These are phyloP conservation scores for Limnothrissa miodon DNA, from an alignment of 2,113 vertebrate genomes.

Conservation along the genomic window DNA sequence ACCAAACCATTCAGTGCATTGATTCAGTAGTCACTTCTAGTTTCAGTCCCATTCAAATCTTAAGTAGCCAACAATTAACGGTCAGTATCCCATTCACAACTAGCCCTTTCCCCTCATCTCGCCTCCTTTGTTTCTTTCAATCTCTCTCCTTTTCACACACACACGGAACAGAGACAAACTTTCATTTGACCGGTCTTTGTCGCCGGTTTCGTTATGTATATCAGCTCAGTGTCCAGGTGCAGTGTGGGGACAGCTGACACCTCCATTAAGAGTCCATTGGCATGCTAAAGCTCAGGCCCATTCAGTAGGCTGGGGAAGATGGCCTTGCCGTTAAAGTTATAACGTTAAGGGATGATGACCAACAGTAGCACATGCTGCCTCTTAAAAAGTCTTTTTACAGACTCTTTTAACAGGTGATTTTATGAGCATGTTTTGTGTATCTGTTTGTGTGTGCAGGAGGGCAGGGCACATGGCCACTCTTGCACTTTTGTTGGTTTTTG, in stretches of 20 bases:
- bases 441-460: not conserved
- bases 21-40: not conserved
- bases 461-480: not conserved
- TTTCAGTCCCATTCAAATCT: slow-evolving; percentile 4
- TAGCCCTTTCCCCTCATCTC: slow-evolving; percentile 34
- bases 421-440: not conserved
- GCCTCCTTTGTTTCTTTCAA: slow-evolving; percentile 4
- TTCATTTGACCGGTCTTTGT: slow-evolving; percentile 1
- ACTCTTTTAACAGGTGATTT: slow-evolving; percentile 13
- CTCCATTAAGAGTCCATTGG: slow-evolving; percentile 63
- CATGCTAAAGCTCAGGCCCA: slow-evolving; percentile 65
- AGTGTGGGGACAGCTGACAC: slow-evolving; percentile 64
- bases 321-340: not conserved
- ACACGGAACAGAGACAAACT: slow-evolving; percentile 7
- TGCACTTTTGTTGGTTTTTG: not conserved
- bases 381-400: slow-evolving; percentile 9
- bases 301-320: slow-evolving; percentile 48
- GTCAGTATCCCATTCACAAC: slow-evolving; percentile 59
- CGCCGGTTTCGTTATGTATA: slow-evolving; percentile 56
- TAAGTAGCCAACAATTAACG: slow-evolving; percentile 57
- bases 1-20: not conserved
- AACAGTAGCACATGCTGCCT: slow-evolving; percentile 2
- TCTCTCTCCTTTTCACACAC: not conserved
- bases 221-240: slow-evolving; percentile 64
- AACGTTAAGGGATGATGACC: not conserved